phyloP scores from a whole-genome alignment of 1,140 invertebrate species.

The Carposina sasakii region DNA sequence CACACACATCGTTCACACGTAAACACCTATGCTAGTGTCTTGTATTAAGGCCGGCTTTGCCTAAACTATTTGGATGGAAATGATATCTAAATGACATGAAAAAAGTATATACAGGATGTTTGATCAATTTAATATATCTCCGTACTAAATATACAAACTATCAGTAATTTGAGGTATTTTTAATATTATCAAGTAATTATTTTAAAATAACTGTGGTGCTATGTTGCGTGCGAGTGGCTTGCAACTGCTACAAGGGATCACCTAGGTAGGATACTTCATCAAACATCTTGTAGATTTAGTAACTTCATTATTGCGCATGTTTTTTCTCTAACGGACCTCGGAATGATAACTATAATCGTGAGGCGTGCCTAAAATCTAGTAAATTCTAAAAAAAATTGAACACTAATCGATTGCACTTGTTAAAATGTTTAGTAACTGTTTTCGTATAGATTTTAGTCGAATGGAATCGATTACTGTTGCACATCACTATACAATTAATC shows the following conservation, averaged over 20 bases:
- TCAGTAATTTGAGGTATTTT: constrained; percentile 51
- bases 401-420: constrained; percentile 39
- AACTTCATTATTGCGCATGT: constrained; percentile 42
- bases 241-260: constrained; percentile 14
- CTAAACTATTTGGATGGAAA: constrained; percentile 53
- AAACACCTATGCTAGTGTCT: background rate
- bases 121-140: constrained; percentile 39
- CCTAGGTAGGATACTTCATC: constrained; percentile 34
- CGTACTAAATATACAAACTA: constrained; percentile 31
- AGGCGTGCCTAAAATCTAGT: constrained; percentile 58
- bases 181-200: constrained; percentile 35
- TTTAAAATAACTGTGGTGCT: constrained; percentile 26
- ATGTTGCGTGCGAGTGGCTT: constrained; percentile 23
- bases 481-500: constrained; percentile 58
- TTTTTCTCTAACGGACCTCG: constrained; percentile 33
- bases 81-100: constrained; percentile 32
- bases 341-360: constrained; percentile 44
- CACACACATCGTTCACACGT: background rate
- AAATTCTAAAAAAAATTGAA: constrained; percentile 62
- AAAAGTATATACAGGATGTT: constrained; percentile 54
- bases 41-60: constrained; percentile 57
- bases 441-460: constrained; percentile 5
- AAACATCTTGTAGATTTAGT: constrained; percentile 53
- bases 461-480: constrained; percentile 48
- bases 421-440: background rate